These are phyloP conservation scores for Tachyglossus aculeatus DNA, from an alignment of 2,797 vertebrate genomes.

Conservation along the genomic window DNA sequence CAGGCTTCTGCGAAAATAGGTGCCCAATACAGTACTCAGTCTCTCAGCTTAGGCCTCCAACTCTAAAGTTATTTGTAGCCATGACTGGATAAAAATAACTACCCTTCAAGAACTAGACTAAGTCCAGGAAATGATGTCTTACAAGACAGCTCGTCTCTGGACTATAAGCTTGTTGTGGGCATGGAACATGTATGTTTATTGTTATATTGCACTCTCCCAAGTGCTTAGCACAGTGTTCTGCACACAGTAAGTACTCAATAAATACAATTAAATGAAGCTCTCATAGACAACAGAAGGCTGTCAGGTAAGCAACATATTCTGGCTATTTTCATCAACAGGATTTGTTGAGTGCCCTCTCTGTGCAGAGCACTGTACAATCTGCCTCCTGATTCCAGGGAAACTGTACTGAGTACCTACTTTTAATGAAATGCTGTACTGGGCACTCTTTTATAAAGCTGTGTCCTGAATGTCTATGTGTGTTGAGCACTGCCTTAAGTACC, in stretches of 20 bases:
- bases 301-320: no score
- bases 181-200: not conserved
- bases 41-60: not conserved
- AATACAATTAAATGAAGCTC: not conserved
- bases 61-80: not conserved
- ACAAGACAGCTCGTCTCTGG: not conserved
- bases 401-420: no score
- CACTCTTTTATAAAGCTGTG: no score
- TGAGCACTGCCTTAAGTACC: no score
- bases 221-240: accelerated
- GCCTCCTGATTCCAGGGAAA: no score
- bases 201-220: not conserved
- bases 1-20: not conserved
- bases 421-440: no score
- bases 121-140: not conserved
- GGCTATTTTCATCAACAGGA: no score
- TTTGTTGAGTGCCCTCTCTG: no score
- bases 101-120: not conserved
- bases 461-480: no score
- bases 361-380: no score
- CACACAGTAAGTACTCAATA: not conserved
- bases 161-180: not conserved
- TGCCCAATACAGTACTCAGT: not conserved
- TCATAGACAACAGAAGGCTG: no score
- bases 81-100: not conserved